These are phyloP conservation scores for Drosophila carrolli DNA, from an alignment of 1,140 invertebrate genomes.

Conservation along the genomic window DNA sequence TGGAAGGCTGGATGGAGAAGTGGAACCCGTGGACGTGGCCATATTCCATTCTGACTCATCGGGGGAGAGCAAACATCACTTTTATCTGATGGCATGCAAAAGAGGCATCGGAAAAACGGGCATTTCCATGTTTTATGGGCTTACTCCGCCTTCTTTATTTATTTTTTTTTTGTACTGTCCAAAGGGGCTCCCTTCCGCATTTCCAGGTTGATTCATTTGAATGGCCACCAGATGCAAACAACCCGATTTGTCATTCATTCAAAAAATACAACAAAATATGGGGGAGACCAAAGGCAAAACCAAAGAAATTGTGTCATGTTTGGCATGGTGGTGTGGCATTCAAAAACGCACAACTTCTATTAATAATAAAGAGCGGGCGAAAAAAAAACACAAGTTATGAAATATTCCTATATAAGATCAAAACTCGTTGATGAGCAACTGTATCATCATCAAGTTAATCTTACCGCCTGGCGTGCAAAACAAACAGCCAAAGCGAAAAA, in stretches of 20 bases:
- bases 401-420: constrained; percentile 63
- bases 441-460: constrained; percentile 46
- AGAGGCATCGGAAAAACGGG: constrained; percentile 15
- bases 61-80: constrained; percentile 16
- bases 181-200: constrained; percentile 43
- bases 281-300: constrained; percentile 12
- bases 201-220: constrained; percentile 59
- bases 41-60: constrained; percentile 22
- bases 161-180: constrained; percentile 2
- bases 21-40: constrained; percentile 1
- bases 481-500: constrained; percentile 32
- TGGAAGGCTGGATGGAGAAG: background rate
- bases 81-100: constrained; percentile 20
- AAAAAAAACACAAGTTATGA: constrained; percentile 12
- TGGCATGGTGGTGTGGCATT: constrained; percentile 11
- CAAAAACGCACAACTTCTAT: constrained; percentile 35
- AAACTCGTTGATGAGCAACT: constrained; percentile 66
- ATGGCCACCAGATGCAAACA: constrained; percentile 63
- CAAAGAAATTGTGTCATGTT: constrained; percentile 59
- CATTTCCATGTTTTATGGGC: constrained; percentile 47
- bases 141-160: constrained; percentile 2
- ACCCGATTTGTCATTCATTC: constrained; percentile 58
- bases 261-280: constrained; percentile 22
- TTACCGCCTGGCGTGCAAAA: constrained; percentile 14
- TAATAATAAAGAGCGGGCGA: constrained; percentile 21